Percentiles rank a stretch among this genome's conserved stretches.
Evolutionary conservation across 2,888 invertebrate genomes (phyloP).

Genomic region (Melanargia galathea): DNA sequence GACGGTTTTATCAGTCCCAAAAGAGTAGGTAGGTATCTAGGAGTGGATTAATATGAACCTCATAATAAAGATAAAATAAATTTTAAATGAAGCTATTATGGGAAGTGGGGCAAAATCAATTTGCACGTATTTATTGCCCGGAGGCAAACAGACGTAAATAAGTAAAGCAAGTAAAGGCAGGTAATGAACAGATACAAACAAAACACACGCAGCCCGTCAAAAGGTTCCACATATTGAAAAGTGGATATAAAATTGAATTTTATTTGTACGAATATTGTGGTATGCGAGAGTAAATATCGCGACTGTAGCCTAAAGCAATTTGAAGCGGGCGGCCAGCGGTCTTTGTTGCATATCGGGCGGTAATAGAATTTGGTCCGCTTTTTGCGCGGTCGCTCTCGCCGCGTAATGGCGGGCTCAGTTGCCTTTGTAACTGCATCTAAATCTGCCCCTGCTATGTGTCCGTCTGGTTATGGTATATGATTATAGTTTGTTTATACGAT

Average conservation of each 20-base stretch:
- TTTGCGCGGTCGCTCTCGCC: slow-evolving; percentile 72
- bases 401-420: slow-evolving; percentile 74
- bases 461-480: slow-evolving; percentile 55
- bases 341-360: slow-evolving; percentile 80
- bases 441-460: slow-evolving; percentile 65
- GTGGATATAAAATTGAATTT: slow-evolving; percentile 59
- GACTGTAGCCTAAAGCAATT: slow-evolving; percentile 80
- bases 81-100: slow-evolving; percentile 3
- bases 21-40: neutral
- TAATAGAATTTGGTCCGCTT: slow-evolving; percentile 82
- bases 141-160: slow-evolving; percentile 10
- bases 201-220: slow-evolving; percentile 34
- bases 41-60: neutral
- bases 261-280: slow-evolving; percentile 65
- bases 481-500: slow-evolving; percentile 19
- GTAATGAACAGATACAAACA: slow-evolving; percentile 23
- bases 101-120: slow-evolving; percentile 13
- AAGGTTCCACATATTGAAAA: slow-evolving; percentile 42
- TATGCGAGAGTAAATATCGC: slow-evolving; percentile 72
- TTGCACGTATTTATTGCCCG: slow-evolving; percentile 14
- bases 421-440: slow-evolving; percentile 79
- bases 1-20: too few species aligned
- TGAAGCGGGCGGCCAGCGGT: slow-evolving; percentile 73
- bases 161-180: slow-evolving; percentile 1
- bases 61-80: neutral